A percentile compares a stretch with the other conserved stretches of the same genome.
These are phyloP conservation scores for Phrynocephalus forsythii DNA, from an alignment of 2,797 vertebrate genomes.

Conservation along the genomic window DNA sequence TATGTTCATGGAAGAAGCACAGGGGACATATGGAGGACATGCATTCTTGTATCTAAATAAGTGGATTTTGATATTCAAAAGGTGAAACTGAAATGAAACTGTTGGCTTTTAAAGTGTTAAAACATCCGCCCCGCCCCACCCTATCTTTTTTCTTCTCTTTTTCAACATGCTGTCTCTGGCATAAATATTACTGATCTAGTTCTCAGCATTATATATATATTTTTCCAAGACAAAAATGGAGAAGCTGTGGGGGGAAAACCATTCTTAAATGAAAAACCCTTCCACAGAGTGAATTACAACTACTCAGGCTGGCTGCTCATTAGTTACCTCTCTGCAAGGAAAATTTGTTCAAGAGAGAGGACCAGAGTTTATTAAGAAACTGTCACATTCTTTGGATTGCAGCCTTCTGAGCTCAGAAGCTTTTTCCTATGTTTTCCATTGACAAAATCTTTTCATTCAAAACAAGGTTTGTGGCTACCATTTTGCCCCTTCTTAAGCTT, in stretches of 20 bases:
- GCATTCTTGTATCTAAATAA: too few species aligned
- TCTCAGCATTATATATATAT: neutral
- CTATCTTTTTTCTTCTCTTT: neutral
- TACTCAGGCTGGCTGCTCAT: neutral
- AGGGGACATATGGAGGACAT: too few species aligned
- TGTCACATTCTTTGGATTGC: neutral
- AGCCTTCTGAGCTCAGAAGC: neutral
- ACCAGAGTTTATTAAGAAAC: conserved; percentile 3
- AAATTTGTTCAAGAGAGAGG: neutral
- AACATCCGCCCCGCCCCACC: too few species aligned
- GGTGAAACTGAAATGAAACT: too few species aligned
- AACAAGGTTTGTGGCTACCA: neutral
- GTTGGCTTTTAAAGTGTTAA: too few species aligned
- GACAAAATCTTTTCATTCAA: neutral
- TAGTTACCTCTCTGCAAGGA: neutral
- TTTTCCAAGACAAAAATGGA: neutral
- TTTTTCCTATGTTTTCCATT: neutral
- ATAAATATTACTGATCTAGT: neutral
- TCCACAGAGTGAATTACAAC: neutral
- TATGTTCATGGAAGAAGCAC: too few species aligned
- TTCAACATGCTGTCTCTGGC: neutral
- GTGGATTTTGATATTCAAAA: too few species aligned
- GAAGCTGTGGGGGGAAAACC: neutral
- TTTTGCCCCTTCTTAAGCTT: neutral
- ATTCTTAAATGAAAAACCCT: neutral